Percentiles rank a stretch among this genome's conserved stretches.
These are phyloP conservation scores for Eptesicus fuscus DNA, from an alignment of 2,113 vertebrate genomes.

Conservation along the genomic window DNA sequence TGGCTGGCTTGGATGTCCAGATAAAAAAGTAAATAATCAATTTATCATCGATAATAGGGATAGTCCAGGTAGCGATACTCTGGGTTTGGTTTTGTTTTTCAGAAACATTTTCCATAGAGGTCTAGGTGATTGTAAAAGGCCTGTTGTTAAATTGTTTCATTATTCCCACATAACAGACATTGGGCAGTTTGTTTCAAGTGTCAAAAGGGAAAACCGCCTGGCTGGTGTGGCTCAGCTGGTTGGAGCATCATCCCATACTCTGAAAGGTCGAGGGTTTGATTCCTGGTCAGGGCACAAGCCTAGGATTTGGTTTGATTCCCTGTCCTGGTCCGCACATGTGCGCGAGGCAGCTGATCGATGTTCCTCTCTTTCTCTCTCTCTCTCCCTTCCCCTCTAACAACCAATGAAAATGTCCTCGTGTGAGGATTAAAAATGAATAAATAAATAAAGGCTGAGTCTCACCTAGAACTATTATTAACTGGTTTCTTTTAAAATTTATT, in stretches of 20 bases:
- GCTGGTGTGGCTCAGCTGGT: no score
- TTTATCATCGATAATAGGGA: neutral
- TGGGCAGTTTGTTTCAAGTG: neutral
- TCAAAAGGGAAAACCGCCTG: neutral
- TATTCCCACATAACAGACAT: neutral
- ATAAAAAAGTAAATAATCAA: neutral
- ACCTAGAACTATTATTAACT: neutral
- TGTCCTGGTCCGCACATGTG: no score
- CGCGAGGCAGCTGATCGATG: no score
- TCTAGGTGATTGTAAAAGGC: neutral
- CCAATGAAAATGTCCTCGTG: no score
- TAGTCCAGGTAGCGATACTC: neutral
- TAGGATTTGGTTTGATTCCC: no score
- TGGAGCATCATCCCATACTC: no score
- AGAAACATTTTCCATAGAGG: neutral
- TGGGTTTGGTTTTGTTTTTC: neutral
- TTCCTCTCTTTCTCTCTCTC: no score
- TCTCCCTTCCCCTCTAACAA: no score
- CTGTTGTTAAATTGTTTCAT: neutral
- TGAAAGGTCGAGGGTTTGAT: no score
- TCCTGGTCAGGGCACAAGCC: no score
- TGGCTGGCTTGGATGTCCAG: neutral
- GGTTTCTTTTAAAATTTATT: constrained; percentile 21
- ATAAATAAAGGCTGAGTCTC: neutral
- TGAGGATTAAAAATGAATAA: no score